Evolutionary conservation across 2,113 vertebrate genomes (phyloP).

Genomic region (Misgurnus anguillicaudatus): DNA sequence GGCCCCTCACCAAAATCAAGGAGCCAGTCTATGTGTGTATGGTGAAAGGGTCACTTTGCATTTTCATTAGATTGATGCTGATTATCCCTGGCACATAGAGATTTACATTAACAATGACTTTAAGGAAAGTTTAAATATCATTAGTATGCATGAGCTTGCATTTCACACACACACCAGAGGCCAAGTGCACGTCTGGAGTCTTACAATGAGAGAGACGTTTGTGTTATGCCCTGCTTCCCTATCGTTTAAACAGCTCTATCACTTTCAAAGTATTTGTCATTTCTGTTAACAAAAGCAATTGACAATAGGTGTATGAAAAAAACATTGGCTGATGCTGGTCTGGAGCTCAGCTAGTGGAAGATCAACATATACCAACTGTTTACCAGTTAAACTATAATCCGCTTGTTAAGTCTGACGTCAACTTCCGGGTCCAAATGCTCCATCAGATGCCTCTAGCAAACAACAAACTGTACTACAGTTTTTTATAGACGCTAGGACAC

Average conservation of each 20-base stretch:
- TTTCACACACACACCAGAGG: constrained; percentile 62
- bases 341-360: not conserved
- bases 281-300: not conserved
- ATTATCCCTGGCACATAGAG: constrained; percentile 59
- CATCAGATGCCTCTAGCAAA: too few species aligned
- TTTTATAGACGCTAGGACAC: too few species aligned
- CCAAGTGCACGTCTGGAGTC: constrained; percentile 56
- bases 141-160: constrained; percentile 71
- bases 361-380: not conserved
- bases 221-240: not conserved
- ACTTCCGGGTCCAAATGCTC: too few species aligned
- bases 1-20: constrained; percentile 59
- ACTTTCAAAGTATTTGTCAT: not conserved
- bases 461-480: too few species aligned
- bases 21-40: constrained; percentile 51
- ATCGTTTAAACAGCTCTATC: not conserved
- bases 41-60: constrained; percentile 40
- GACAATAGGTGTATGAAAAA: not conserved
- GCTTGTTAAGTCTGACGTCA: too few species aligned
- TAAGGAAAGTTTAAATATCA: constrained; percentile 67
- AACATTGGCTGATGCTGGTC: not conserved
- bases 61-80: constrained; percentile 66
- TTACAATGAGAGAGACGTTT: not conserved
- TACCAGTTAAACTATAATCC: too few species aligned
- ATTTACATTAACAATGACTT: constrained; percentile 74